phyloP scores from a whole-genome alignment of 2,888 invertebrate genomes.

The Sesia apiformis region DNA sequence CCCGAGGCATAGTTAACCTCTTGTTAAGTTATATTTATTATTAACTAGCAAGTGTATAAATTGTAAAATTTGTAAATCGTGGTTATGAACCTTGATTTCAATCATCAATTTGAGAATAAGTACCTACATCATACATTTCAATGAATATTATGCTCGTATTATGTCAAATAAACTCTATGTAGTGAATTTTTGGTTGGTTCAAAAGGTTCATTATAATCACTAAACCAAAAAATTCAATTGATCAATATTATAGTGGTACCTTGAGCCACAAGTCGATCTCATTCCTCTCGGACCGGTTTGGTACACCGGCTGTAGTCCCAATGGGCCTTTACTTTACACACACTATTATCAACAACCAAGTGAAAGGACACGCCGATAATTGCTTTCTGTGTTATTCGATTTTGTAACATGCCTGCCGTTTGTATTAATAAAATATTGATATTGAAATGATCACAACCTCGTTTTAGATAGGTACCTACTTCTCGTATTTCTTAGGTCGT shows the following conservation, averaged over 20 bases:
- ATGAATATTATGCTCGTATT: too few relatives aligned
- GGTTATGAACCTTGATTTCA: too few relatives aligned
- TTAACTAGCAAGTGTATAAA: too few relatives aligned
- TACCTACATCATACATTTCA: too few relatives aligned
- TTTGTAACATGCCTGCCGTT: slow-evolving; percentile 37
- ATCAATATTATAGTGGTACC: slow-evolving; percentile 65
- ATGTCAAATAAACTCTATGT: too few relatives aligned
- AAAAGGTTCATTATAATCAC: neutral
- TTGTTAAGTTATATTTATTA: too few relatives aligned
- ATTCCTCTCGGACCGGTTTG: slow-evolving; percentile 64
- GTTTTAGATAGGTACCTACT: too few relatives aligned
- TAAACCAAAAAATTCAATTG: slow-evolving; percentile 50
- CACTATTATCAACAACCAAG: slow-evolving; percentile 43
- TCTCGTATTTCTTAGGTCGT: too few relatives aligned
- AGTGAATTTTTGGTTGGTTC: too few relatives aligned
- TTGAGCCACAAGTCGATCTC: slow-evolving; percentile 61
- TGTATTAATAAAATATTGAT: slow-evolving; percentile 30
- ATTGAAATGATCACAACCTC: neutral
- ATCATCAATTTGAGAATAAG: too few relatives aligned
- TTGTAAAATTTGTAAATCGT: too few relatives aligned
- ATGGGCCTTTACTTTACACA: slow-evolving; percentile 30
- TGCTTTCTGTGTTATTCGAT: slow-evolving; percentile 56
- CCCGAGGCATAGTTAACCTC: too few relatives aligned
- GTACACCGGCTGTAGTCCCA: slow-evolving; percentile 59
- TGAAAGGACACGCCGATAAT: slow-evolving; percentile 69